phyloP scores from a whole-genome alignment of 2,888 invertebrate genomes.

The Tryphoninae sp. region DNA sequence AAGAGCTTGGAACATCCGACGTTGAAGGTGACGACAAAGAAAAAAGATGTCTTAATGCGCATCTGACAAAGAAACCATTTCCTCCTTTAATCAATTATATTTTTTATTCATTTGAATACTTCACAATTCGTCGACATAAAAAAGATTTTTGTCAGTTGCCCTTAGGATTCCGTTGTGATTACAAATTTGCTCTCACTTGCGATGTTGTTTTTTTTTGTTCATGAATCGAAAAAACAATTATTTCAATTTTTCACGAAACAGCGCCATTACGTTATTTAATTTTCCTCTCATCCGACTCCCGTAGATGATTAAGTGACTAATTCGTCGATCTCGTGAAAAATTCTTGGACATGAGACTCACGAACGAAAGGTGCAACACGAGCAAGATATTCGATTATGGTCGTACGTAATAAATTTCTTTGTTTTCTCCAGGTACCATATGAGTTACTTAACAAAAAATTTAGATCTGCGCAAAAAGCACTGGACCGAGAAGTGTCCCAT shows the following conservation, averaged over 20 bases:
- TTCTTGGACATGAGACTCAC: not conserved
- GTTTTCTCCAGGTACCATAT: slow-evolving; percentile 92
- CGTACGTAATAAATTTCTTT: not conserved
- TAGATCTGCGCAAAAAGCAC: slow-evolving; percentile 95
- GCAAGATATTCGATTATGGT: not conserved
- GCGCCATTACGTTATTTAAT: slow-evolving; percentile 56
- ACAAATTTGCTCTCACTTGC: slow-evolving; percentile 1
- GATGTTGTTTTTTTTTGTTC: not conserved
- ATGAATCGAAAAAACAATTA: slow-evolving; percentile 1
- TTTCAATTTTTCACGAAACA: slow-evolving; percentile 18
- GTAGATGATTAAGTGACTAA: not conserved
- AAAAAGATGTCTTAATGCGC: slow-evolving; percentile 53
- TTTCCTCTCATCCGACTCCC: slow-evolving; percentile 11
- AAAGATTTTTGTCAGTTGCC: not conserved
- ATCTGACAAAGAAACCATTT: slow-evolving; percentile 40
- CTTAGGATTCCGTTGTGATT: not conserved
- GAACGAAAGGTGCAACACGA: not conserved
- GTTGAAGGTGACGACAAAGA: slow-evolving; percentile 87
- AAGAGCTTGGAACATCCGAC: slow-evolving; percentile 98
- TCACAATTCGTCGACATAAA: not conserved
- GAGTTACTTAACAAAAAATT: slow-evolving; percentile 99
- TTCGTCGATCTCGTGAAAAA: not conserved
- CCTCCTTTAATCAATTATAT: slow-evolving; percentile 5
- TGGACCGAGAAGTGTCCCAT: slow-evolving; percentile 96
- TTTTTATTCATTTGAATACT: slow-evolving; percentile 23